Percentiles rank a stretch among this genome's conserved stretches.
Evolutionary conservation across 2,888 invertebrate species (phyloP).

Genomic region (Poecilobothrus nobilitatus): DNA sequence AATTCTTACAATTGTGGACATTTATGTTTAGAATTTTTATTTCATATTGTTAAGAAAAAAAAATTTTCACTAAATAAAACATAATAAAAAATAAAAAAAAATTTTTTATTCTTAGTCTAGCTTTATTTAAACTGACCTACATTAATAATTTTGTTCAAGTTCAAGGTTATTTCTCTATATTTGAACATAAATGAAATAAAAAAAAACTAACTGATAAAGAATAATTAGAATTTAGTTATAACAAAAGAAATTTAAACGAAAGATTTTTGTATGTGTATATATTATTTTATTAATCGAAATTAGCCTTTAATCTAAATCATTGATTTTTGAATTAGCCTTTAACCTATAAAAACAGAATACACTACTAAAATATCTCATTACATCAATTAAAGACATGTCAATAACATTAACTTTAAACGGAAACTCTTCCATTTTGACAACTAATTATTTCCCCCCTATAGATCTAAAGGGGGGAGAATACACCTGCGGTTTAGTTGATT

Average conservation of each 20-base stretch:
- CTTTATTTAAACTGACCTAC: background rate
- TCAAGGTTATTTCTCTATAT: too few relatives aligned
- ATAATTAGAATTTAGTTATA: too few relatives aligned
- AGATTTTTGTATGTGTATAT: constrained; percentile 8
- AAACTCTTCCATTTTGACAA: constrained; percentile 23
- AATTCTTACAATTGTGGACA: constrained; percentile 29
- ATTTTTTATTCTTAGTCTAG: constrained; percentile 7
- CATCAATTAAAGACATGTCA: constrained; percentile 22
- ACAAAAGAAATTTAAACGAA: background rate
- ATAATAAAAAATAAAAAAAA: constrained; percentile 10
- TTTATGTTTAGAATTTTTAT: constrained; percentile 29
- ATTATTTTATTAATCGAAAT: background rate
- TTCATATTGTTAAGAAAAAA: constrained; percentile 22
- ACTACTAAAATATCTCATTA: too few relatives aligned
- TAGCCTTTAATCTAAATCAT: constrained; percentile 14
- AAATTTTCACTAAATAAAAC: constrained; percentile 7
- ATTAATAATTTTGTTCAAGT: too few relatives aligned
- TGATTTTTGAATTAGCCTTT: background rate
- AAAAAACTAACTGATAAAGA: too few relatives aligned
- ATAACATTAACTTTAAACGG: constrained; percentile 28
- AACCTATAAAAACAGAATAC: too few relatives aligned
- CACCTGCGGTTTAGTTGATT: constrained; percentile 30
- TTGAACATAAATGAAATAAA: too few relatives aligned
- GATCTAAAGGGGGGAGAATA: constrained; percentile 24
- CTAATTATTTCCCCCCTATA: constrained; percentile 20